Evolutionary conservation across 2,797 vertebrate species (phyloP).

Genomic region (Pantherophis vulpinus): DNA sequence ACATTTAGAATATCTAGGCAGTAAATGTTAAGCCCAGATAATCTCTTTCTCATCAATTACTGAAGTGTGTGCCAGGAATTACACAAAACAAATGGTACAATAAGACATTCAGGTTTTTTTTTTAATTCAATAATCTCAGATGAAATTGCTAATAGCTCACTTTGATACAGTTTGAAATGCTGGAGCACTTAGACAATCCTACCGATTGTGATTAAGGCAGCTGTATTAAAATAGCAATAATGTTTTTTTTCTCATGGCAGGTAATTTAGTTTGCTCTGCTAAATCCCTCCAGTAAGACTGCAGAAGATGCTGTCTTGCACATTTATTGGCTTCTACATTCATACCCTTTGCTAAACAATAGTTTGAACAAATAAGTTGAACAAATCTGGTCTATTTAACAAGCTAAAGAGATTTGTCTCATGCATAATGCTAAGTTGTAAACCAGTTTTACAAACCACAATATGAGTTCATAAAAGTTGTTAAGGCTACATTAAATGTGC

Average conservation of each 20-base stretch:
- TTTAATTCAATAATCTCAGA: background rate
- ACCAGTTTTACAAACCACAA: background rate
- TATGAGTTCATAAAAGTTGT: background rate
- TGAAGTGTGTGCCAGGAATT: slow-evolving; percentile 42
- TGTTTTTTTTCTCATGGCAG: background rate
- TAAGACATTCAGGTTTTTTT: slow-evolving; percentile 10
- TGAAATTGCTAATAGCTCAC: background rate
- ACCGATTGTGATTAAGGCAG: background rate
- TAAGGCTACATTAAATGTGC: background rate
- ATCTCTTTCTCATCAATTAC: slow-evolving; percentile 46
- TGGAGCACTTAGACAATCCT: background rate
- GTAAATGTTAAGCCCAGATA: slow-evolving; percentile 50
- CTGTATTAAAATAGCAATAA: background rate
- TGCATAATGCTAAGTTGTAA: background rate
- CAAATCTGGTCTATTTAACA: background rate
- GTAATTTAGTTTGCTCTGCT: background rate
- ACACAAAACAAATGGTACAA: slow-evolving; percentile 23
- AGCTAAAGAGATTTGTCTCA: background rate
- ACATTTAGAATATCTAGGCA: slow-evolving; percentile 37
- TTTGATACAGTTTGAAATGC: background rate
- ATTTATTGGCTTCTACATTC: background rate
- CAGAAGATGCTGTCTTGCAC: background rate
- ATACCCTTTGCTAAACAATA: background rate
- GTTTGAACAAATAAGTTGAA: background rate
- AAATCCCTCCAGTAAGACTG: background rate